Evolutionary conservation across 2,888 invertebrate species (phyloP), one percentile per base, ranked within the genome.

Genomic region (Troides aeacus): DNA sequence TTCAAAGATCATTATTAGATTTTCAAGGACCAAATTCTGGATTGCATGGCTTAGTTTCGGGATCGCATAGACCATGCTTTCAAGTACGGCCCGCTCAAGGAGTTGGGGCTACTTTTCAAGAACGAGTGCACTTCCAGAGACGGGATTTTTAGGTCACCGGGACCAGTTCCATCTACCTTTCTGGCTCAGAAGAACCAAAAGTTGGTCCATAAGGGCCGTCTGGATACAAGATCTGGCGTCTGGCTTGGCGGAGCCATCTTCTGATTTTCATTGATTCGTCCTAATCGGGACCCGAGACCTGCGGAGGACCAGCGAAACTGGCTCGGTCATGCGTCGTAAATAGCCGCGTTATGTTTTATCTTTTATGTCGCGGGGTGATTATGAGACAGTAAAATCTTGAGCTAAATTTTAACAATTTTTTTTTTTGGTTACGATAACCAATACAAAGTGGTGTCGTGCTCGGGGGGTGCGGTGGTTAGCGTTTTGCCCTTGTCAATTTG

Each of bases 401-500:
- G 46, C 46, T 46, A 46, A 15, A 46, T 46, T 46, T 46, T 46
- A 46, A 46, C 46, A 46, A 46, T 46, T 46, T 46, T 46, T 42
- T 12, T 42, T 46, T 46, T 21, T 21, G 21, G 30, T 46, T 46
- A 46, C 46, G 12, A 12, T 46, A 15, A 3, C 15, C 12, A 46
- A 46, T 46, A 12, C 15, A 46, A 46, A 46, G 15, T 46, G 56
- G 21, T n/a, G 56, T 50, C 50, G 68, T 15, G 12, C 4, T 46
- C 46, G 12, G 15, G 12, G 12, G 15, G 12, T 46, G 15, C 12
- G 10, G 12, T 15, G 46, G 46, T 46, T 46, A 46, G 46, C 3
- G 46, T 46, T 46, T 46, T 12, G 46, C 46, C 46, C 46, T 46
- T 64, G 68, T 68, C 36, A 50, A 58, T 68, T 21, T 46, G 15